phyloP scores from a whole-genome alignment of 2,113 vertebrate genomes.

The Ciconia boyciana region DNA sequence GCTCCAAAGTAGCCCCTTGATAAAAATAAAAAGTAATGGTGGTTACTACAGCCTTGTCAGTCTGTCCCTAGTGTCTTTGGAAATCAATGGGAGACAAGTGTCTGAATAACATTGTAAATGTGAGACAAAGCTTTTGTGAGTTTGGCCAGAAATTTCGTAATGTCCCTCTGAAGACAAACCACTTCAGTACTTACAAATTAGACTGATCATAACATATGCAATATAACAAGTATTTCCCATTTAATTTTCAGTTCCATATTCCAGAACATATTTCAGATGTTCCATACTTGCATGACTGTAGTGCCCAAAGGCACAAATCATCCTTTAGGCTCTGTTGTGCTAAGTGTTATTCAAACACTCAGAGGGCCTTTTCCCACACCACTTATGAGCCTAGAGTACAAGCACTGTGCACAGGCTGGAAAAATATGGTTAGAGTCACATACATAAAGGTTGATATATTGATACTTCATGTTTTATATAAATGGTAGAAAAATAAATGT shows the following conservation, averaged over 20 bases:
- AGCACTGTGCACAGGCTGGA: neutral
- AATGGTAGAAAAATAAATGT: conserved; percentile 42
- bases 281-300: neutral
- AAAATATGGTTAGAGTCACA: conserved; percentile 22
- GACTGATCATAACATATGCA: neutral
- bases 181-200: conserved; percentile 22
- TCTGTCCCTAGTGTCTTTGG: neutral
- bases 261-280: neutral
- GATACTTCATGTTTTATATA: conserved; percentile 19
- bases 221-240: conserved; percentile 32
- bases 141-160: neutral
- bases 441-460: conserved; percentile 33
- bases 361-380: conserved; percentile 8
- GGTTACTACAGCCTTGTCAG: neutral
- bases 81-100: neutral
- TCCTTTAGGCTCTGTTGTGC: neutral
- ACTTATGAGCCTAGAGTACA: neutral
- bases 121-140: neutral
- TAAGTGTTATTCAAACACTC: conserved; percentile 8
- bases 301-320: conserved; percentile 33
- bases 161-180: neutral
- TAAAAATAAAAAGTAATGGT: neutral
- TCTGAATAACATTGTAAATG: neutral
- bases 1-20: neutral
- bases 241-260: conserved; percentile 25